phyloP scores from a whole-genome alignment of 2,888 invertebrate genomes.

The Catocala fraxini region DNA sequence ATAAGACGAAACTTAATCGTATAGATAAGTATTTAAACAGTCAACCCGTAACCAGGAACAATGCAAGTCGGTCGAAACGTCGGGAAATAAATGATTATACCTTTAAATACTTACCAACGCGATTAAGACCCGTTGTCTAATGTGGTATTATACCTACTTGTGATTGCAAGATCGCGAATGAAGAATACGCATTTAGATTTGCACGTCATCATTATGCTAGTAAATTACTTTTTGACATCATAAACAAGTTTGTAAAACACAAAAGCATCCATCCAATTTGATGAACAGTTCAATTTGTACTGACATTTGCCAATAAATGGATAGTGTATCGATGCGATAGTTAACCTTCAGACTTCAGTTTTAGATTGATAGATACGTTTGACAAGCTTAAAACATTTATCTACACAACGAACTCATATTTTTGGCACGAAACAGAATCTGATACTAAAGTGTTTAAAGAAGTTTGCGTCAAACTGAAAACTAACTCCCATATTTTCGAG shows the following conservation, averaged over 20 bases:
- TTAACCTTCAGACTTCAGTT: constrained; percentile 43
- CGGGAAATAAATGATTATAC: too few species aligned
- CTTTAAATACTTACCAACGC: too few species aligned
- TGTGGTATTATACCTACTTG: too few species aligned
- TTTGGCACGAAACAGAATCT: constrained; percentile 23
- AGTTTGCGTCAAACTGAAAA: neutral
- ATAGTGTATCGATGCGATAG: constrained; percentile 16
- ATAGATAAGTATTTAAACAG: too few species aligned
- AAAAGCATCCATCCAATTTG: constrained; percentile 6
- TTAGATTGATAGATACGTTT: constrained; percentile 42
- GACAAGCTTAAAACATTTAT: constrained; percentile 29
- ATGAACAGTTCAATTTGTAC: constrained; percentile 16
- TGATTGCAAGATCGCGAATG: neutral
- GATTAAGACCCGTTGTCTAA: too few species aligned
- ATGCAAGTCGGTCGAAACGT: too few species aligned
- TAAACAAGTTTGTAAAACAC: neutral
- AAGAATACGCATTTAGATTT: neutral
- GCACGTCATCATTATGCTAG: neutral
- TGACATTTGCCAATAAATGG: constrained; percentile 28
- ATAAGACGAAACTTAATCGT: too few species aligned
- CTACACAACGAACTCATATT: constrained; percentile 4
- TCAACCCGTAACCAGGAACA: too few species aligned
- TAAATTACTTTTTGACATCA: constrained; percentile 3
- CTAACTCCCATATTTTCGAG: neutral
- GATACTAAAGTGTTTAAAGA: neutral